These are phyloP conservation scores for Eriocheir sinensis DNA, from an alignment of 1,140 invertebrate genomes.

Conservation along the genomic window DNA sequence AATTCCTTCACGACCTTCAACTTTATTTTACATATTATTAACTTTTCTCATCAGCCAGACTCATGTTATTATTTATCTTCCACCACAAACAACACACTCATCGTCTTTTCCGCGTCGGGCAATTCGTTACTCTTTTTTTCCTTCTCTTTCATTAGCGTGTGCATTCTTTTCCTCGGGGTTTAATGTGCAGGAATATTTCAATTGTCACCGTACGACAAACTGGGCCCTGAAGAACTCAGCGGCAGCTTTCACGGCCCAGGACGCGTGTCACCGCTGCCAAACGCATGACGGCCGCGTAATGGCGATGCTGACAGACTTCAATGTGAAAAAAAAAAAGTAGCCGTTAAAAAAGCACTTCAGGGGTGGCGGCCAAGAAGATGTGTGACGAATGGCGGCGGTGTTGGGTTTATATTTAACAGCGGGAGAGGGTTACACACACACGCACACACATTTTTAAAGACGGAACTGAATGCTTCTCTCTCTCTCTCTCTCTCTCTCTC, in stretches of 20 bases:
- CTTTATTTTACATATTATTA: too few species aligned
- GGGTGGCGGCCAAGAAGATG: background rate
- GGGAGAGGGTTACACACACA: background rate
- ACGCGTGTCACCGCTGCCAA: background rate
- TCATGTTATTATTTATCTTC: too few species aligned
- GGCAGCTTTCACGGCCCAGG: background rate
- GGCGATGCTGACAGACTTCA: background rate
- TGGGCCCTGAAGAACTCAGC: background rate
- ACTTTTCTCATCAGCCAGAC: too few species aligned
- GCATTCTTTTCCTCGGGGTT: background rate
- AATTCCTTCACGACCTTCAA: too few species aligned
- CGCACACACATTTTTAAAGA: too few species aligned
- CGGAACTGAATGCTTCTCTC: too few species aligned
- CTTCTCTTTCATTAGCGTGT: background rate
- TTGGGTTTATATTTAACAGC: background rate
- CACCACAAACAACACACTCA: too few species aligned
- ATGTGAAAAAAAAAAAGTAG: background rate
- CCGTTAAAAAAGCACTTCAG: background rate
- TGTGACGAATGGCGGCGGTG: background rate
- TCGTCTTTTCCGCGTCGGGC: too few species aligned
- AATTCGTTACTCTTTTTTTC: too few species aligned
- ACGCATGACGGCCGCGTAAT: background rate
- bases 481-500: background rate
- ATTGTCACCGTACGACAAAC: conserved; percentile 24
- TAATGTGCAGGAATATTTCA: background rate